Evolutionary conservation across 1,140 invertebrate genomes (phyloP), one percentile per base, ranked within the genome.

Genomic region (Drosophila takahashii): DNA sequence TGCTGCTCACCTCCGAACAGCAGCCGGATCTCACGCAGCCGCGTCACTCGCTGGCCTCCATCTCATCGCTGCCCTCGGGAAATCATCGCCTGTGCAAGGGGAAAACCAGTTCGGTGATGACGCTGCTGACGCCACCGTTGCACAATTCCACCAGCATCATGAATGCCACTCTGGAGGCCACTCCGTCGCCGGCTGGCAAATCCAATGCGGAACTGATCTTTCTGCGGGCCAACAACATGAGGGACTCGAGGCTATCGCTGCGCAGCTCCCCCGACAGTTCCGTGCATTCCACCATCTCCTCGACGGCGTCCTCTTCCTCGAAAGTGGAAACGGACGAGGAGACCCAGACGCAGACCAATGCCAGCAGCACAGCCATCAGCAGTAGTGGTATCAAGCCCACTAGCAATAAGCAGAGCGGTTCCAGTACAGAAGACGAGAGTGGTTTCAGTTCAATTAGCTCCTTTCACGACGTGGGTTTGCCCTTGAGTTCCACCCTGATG

Each of bases 361-460:
- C 37, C 59, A 66, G 50, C 65, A 64, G 47, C 13, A 22, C 44
- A 62, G 70, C 71, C 70, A 79, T 53, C 57, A 65, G 39, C 50
- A 77, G 39, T 56, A 66, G 36, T 32, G 77, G 29, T 59, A 61
- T 41, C n/a, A 81, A 81, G 22, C 61, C 62, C 56, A 50, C 56
- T 48, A 70, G 51, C 67, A 70, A 65, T 13, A 67, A 67, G 51
- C 64, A 71, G 65, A 56, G 66, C 36, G 76, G 79, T 16, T 92
- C 91, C 22, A 89, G 90, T 44, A 92, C 91, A 0, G 96, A 97
- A 81, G 96, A 96, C 72, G 96, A 97, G 81, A 96, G 96, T 80
- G 96, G 96, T 11, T 97, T 97, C 90, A 96, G 96, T 11, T 96
- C 96, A 3, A 95, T 96, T 93, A 96, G 95, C 89, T 96, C 96